A percentile compares a stretch with the other conserved stretches of the same genome.
These are phyloP conservation scores for Macquaria australasica DNA, from an alignment of 2,113 vertebrate genomes.

Conservation along the genomic window DNA sequence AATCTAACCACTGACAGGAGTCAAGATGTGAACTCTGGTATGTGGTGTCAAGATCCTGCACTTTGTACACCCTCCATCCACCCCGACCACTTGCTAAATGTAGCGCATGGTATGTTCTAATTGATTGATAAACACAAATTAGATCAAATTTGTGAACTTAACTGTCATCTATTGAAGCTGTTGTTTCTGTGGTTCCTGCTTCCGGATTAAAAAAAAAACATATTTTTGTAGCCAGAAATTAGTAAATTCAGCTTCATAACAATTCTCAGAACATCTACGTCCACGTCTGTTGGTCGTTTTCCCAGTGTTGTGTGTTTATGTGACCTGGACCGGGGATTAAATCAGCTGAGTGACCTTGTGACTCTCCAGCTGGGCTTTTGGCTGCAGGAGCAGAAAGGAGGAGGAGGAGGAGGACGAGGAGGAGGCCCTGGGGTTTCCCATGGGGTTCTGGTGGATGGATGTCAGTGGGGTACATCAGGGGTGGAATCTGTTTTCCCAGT, in stretches of 20 bases:
- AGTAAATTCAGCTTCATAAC: not conserved
- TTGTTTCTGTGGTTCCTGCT: not conserved
- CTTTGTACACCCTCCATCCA: too few species aligned
- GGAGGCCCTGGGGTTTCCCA: conserved; percentile 31
- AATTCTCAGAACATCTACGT: not conserved
- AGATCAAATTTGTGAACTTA: not conserved
- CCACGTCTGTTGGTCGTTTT: conserved; percentile 38
- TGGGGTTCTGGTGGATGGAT: conserved; percentile 40
- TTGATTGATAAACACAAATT: not conserved
- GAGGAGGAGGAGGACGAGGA: conserved; percentile 31
- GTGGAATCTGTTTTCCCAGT: conserved; percentile 67
- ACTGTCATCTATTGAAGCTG: not conserved
- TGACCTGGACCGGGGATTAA: conserved; percentile 59
- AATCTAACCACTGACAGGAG: not conserved
- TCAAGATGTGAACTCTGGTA: not conserved
- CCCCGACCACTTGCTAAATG: too few species aligned
- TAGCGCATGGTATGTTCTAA: not conserved
- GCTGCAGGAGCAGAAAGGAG: conserved; percentile 45
- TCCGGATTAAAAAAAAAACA: not conserved
- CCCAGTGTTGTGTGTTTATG: conserved; percentile 54
- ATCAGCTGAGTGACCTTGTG: conserved; percentile 67
- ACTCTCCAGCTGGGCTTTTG: conserved; percentile 65
- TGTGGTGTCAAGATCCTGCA: too few species aligned
- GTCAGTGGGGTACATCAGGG: conserved; percentile 50
- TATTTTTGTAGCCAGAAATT: not conserved